Base-by-base conservation (phyloP, 2,888 invertebrate genomes). In the Diabrotica balteata region DNA sequence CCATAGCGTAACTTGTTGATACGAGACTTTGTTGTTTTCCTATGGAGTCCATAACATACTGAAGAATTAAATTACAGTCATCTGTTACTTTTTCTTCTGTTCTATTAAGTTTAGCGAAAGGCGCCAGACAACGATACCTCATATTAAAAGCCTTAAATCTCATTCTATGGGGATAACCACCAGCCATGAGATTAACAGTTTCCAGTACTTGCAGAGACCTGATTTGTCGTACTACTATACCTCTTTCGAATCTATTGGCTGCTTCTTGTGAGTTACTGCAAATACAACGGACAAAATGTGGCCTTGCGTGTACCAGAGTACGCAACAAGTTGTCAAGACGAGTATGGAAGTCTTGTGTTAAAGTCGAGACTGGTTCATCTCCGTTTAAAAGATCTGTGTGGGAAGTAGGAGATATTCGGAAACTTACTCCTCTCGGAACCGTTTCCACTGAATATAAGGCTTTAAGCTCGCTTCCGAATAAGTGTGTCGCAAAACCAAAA, bases 281-380 rank as follows among this genome's bases (percentile, higher is more conserved):
- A 77, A 97, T 90, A 81, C 97, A 97, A 68, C 96, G 90, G 75
- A 97, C 93, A 86, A 97, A 97, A 85, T 97, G 97, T 10, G 97
- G 96, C 62, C 95, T 89, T 62, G 97, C 95, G 85, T 96, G 96
- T 63, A 96, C 95, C 65, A 97, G 86, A 61, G 96, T 96, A 77
- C 96, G 89, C 79, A 97, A 86, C 77, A 97, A 87, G 86, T 96
- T 96, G 85, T 97, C 96, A 72, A 97, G 88, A 51, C 96, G 89
- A 70, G 95, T 95, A 85, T 97, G 96, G 84, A 97, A 97, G 86
- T 97, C 97, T 87, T 96, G 96, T 65, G 96, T 96, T 69, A 97
- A 87, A 46, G 96, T 96, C 55, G 94, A 93, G 66, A 94, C 91
- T 7, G 94, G 93, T 81, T 93, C 94, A 82, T 93, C 93, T 5